phyloP scores from a whole-genome alignment of 2,888 invertebrate genomes.

The Apotomis capreana region DNA sequence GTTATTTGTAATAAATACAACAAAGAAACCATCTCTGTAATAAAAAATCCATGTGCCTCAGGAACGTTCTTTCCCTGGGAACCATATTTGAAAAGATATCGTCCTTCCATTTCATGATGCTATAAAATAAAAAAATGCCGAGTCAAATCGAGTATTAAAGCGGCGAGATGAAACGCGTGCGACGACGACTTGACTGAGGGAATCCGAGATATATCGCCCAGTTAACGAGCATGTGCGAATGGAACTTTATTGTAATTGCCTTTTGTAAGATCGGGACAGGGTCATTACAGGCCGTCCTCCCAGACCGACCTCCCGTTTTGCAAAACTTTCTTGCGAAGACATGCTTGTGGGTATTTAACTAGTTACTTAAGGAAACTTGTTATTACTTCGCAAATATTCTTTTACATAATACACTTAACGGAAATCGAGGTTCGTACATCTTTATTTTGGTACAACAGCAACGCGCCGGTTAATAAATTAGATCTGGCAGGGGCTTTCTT shows the following conservation, averaged over 20 bases:
- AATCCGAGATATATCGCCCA: slow-evolving; percentile 79
- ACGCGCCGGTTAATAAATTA: neutral
- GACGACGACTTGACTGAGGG: slow-evolving; percentile 69
- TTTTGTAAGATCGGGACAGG: slow-evolving; percentile 82
- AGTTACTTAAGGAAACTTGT: slow-evolving; percentile 33
- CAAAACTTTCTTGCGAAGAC: slow-evolving; percentile 70
- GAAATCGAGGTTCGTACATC: neutral
- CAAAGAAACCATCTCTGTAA: too few species aligned
- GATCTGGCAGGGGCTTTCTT: neutral
- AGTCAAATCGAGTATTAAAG: slow-evolving; percentile 45
- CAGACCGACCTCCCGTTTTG: slow-evolving; percentile 71
- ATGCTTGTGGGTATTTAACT: slow-evolving; percentile 52
- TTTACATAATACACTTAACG: neutral
- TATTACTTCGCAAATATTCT: slow-evolving; percentile 5
- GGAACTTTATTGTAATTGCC: slow-evolving; percentile 84
- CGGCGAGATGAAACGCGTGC: slow-evolving; percentile 68
- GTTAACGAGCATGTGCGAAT: slow-evolving; percentile 83
- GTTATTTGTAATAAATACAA: too few species aligned
- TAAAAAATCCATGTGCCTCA: too few species aligned
- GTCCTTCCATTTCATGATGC: slow-evolving; percentile 18
- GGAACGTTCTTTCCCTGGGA: neutral
- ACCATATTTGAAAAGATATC: neutral
- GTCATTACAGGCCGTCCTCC: slow-evolving; percentile 77
- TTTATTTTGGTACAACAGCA: neutral
- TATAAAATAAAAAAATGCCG: slow-evolving; percentile 34